Percentiles rank a stretch among this genome's conserved stretches.
phyloP scores from a whole-genome alignment of 1,140 invertebrate species.

The Bombus soroeensis region DNA sequence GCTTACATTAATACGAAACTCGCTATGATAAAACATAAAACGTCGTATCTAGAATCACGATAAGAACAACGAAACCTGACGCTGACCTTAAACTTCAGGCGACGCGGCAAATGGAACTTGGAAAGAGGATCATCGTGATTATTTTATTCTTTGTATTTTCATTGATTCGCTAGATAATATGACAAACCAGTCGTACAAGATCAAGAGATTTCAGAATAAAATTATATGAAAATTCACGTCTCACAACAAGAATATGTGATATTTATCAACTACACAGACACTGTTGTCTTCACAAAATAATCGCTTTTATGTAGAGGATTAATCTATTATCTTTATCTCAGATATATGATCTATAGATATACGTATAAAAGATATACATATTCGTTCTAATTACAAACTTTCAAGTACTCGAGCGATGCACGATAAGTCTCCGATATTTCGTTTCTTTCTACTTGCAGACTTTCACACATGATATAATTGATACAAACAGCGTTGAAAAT shows the following conservation, averaged over 20 bases:
- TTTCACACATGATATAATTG: too few species aligned
- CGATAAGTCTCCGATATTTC: constrained; percentile 22
- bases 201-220: too few species aligned
- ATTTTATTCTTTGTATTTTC: too few species aligned
- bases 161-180: too few species aligned
- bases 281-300: too few species aligned
- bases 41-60: constrained; percentile 39
- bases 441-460: constrained; percentile 31
- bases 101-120: constrained; percentile 10
- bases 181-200: too few species aligned
- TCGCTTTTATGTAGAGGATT: too few species aligned
- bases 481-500: not conserved
- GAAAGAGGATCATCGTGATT: not conserved
- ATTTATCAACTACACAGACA: too few species aligned
- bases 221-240: too few species aligned
- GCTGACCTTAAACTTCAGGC: constrained; percentile 69
- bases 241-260: too few species aligned
- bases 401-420: not conserved
- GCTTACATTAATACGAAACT: constrained; percentile 32
- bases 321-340: too few species aligned
- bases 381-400: not conserved
- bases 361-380: not conserved
- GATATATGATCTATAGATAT: not conserved
- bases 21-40: constrained; percentile 36
- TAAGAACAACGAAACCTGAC: constrained; percentile 52